These are phyloP conservation scores for Trichonephila clavata DNA, from an alignment of 1,140 invertebrate genomes.

Conservation along the genomic window DNA sequence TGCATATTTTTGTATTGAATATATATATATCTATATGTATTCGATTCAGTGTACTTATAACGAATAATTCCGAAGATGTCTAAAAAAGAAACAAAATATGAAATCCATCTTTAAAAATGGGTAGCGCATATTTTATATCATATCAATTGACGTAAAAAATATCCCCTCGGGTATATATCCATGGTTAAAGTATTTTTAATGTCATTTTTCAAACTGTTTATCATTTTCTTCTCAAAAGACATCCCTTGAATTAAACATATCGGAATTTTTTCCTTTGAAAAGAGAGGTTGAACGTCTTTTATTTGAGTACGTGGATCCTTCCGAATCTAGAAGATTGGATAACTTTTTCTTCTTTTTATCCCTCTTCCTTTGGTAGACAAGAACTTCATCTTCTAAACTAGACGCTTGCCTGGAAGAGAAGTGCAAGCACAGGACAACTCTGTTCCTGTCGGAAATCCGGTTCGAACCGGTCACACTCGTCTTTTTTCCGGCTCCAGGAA, in stretches of 20 bases:
- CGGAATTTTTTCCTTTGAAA: background rate
- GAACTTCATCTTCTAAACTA: slow-evolving; percentile 56
- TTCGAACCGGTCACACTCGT: slow-evolving; percentile 29
- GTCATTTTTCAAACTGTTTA: slow-evolving; percentile 3
- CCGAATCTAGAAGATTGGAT: slow-evolving; percentile 28
- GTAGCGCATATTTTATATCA: too few relatives aligned
- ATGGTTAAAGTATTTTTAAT: background rate
- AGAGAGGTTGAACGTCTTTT: background rate
- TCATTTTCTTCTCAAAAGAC: slow-evolving; percentile 5
- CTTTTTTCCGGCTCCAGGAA: slow-evolving; percentile 40
- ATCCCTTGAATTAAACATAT: slow-evolving; percentile 14
- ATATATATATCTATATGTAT: too few relatives aligned
- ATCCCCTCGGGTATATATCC: background rate
- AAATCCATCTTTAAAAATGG: too few relatives aligned
- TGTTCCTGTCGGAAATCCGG: slow-evolving; percentile 29
- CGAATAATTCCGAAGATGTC: too few relatives aligned
- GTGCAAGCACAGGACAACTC: slow-evolving; percentile 32
- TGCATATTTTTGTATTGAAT: too few relatives aligned
- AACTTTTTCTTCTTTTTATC: background rate
- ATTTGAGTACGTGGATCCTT: background rate
- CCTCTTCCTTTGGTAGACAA: background rate
- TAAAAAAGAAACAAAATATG: too few relatives aligned
- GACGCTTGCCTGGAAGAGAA: slow-evolving; percentile 24
- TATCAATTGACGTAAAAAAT: too few relatives aligned
- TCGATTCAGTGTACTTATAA: too few relatives aligned